Evolutionary conservation across 2,888 invertebrate genomes (phyloP).

Genomic region (Clistopyga incitator): DNA sequence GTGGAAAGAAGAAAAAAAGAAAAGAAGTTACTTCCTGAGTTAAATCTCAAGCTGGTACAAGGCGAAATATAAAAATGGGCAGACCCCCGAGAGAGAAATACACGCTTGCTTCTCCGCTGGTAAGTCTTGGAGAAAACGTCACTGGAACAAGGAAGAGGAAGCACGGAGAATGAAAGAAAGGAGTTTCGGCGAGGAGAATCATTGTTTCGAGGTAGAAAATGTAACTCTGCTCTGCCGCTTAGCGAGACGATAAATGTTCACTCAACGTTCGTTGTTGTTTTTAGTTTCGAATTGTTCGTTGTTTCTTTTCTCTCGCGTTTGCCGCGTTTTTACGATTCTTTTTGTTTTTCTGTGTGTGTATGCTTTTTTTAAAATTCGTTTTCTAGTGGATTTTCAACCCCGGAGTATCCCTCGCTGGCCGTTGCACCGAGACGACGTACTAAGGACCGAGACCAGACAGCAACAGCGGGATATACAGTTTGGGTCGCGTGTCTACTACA

Average conservation of each 20-base stretch:
- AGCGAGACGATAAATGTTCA: constrained; percentile 55
- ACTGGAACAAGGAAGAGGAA: neutral
- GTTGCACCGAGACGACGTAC: constrained; percentile 15
- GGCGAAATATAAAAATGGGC: constrained; percentile 10
- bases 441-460: constrained; percentile 47
- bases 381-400: constrained; percentile 22
- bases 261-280: constrained; percentile 47
- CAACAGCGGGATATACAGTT: constrained; percentile 24
- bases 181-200: constrained; percentile 19
- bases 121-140: constrained; percentile 1
- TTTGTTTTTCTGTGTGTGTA: too few relatives aligned
- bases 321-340: neutral
- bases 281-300: constrained; percentile 57
- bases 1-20: constrained; percentile 3
- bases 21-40: neutral
- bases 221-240: constrained; percentile 56
- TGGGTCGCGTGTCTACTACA: constrained; percentile 7
- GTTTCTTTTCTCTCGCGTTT: constrained; percentile 27
- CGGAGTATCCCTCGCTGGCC: constrained; percentile 40
- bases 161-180: constrained; percentile 35
- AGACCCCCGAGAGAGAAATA: neutral
- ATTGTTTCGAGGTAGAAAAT: constrained; percentile 50
- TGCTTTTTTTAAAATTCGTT: constrained; percentile 9
- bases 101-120: neutral
- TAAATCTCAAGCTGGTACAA: constrained; percentile 3